Percentiles rank a stretch among this genome's conserved stretches.
Evolutionary conservation across 2,797 vertebrate species (phyloP).

Genomic region (Labroides dimidiatus): DNA sequence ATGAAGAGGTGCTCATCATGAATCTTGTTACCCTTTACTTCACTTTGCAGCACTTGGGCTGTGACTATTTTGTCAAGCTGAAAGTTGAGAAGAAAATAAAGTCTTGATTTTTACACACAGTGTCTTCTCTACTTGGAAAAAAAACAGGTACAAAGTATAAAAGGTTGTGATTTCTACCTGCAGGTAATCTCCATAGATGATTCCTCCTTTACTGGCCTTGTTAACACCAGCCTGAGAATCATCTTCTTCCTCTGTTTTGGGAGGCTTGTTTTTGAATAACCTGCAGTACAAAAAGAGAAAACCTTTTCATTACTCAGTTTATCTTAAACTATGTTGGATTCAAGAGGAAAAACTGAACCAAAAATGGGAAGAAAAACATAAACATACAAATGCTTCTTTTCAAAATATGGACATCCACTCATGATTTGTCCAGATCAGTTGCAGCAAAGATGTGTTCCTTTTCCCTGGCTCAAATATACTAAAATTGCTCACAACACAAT

Average conservation of each 20-base stretch:
- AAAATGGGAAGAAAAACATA: too few relatives aligned
- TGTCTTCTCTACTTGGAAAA: background rate
- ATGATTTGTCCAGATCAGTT: slow-evolving; percentile 67
- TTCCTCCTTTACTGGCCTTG: slow-evolving; percentile 90
- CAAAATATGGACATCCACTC: slow-evolving; percentile 87
- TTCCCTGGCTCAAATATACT: slow-evolving; percentile 35
- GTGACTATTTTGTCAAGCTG: slow-evolving; percentile 93
- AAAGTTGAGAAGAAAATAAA: slow-evolving; percentile 53
- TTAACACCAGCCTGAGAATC: slow-evolving; percentile 88
- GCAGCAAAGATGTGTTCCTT: slow-evolving; percentile 23
- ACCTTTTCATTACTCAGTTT: slow-evolving; percentile 13
- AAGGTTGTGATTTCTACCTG: slow-evolving; percentile 80
- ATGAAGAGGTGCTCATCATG: slow-evolving; percentile 99
- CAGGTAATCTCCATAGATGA: slow-evolving; percentile 92
- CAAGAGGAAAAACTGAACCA: too few relatives aligned
- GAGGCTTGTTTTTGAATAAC: slow-evolving; percentile 85
- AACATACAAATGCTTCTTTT: slow-evolving; percentile 83
- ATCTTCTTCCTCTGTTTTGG: slow-evolving; percentile 83
- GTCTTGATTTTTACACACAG: background rate
- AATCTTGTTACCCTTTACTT: slow-evolving; percentile 93
- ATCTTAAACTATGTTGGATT: background rate
- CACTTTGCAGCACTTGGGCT: slow-evolving; percentile 94
- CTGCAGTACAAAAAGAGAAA: slow-evolving; percentile 71
- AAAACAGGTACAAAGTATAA: background rate
- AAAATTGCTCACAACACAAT: slow-evolving; percentile 26